These are phyloP conservation scores for Micromussa lordhowensis DNA, from an alignment of 92 coral and sea anemone genomes.

Conservation along the genomic window DNA sequence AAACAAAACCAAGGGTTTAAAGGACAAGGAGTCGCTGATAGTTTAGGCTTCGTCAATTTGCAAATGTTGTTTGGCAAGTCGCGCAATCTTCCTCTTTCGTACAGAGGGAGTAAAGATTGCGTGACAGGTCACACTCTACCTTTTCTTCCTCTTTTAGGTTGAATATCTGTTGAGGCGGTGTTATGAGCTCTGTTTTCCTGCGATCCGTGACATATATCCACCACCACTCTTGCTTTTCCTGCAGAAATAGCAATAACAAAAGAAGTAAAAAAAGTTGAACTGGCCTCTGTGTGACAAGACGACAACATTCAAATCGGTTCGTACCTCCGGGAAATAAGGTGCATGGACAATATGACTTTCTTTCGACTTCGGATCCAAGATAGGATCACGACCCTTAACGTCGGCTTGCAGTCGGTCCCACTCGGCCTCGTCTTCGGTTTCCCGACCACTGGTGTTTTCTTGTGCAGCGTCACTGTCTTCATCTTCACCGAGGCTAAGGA, in stretches of 20 bases:
- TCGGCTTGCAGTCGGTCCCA: slow-evolving; percentile 95
- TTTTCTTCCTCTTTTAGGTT: slow-evolving; percentile 91
- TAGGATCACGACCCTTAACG: slow-evolving; percentile 77
- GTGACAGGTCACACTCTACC: slow-evolving; percentile 35
- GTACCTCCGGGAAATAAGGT: slow-evolving; percentile 90
- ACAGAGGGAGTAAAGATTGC: not conserved
- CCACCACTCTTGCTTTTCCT: slow-evolving; percentile 99
- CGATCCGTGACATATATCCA: slow-evolving; percentile 95
- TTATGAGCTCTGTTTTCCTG: slow-evolving; percentile 72
- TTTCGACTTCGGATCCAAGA: slow-evolving; percentile 87
- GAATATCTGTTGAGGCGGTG: slow-evolving; percentile 87
- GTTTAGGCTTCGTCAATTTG: no score
- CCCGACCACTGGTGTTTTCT: slow-evolving; percentile 41
- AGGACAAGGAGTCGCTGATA: no score
- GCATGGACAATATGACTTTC: slow-evolving; percentile 94
- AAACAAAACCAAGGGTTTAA: no score
- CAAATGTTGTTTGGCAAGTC: not conserved
- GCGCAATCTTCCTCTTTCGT: not conserved
- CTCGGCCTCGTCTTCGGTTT: slow-evolving; percentile 92
- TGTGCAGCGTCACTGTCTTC: slow-evolving; percentile 41
- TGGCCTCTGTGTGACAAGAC: no score
- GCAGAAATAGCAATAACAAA: not conserved
- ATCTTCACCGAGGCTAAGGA: slow-evolving; percentile 39
- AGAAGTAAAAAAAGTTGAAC: no score
- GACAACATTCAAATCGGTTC: not conserved